Base-by-base conservation (phyloP, 2,797 vertebrate species). In the Triplophysa yarkandensis region DNA sequence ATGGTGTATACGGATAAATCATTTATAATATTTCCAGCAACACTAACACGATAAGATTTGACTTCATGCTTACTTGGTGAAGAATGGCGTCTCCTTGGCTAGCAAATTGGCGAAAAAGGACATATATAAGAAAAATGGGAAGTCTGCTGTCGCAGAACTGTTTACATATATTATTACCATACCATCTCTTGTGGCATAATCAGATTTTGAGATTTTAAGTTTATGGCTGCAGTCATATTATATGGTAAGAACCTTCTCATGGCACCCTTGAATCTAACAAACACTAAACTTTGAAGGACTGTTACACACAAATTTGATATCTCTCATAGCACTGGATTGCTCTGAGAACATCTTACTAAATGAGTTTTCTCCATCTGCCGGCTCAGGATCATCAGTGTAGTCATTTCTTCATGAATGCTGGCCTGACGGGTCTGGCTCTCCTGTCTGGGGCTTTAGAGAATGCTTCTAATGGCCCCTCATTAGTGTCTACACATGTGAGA, bases 401-500 rank as follows among this genome's bases (percentile, higher is more conserved):
- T 57, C 25, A 77, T 77, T 74, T 68, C 27, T 36, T 66, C 73
- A 65, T 70, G 43, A 69, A 58, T 46, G 36, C 60, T 50, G 55
- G 57, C 34, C 27, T 30, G 19, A 19, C 60, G 30, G 25, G 25
- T 44, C 55, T 58, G 28, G 28, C 17, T 32, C 62, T 55, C 50
- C 61, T 57, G 63, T 46, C 16, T 69, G 43, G 30, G 44, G 57
- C 58, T 72, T 71, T 46, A 50, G 52, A 69, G 62, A 43, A n/a
- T 0, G 7, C 19, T 66, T n/a, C 10, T 71, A 79, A 71, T 79
- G 46, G 32, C 27, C 41, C 58, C 67, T 80, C 70, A 80, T 78
- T 77, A 71, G 61, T 68, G 32, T 32, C 25, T 39, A n/a, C 43
- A 41, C 54, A 25, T 43, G 32, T 30, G 21, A 61, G 39, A 63